These are phyloP conservation scores for Oreortyx pictus DNA, from an alignment of 2,797 vertebrate species.

Conservation along the genomic window DNA sequence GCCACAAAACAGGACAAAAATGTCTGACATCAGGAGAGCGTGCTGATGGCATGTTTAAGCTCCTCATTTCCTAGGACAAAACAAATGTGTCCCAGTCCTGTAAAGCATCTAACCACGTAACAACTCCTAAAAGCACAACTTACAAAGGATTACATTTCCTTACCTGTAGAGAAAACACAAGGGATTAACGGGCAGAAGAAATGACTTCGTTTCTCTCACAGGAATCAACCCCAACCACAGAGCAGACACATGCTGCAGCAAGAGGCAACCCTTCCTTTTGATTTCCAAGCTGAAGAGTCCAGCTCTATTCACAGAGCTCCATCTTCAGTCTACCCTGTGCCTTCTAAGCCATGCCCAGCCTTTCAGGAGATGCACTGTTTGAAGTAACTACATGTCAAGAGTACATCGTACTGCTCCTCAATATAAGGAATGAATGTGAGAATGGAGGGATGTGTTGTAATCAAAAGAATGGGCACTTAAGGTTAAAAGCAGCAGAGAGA, in stretches of 20 bases:
- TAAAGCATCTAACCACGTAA: accelerated
- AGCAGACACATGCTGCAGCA: neutral
- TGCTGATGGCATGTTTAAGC: neutral
- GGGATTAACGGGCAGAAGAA: neutral
- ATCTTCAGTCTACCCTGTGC: accelerated
- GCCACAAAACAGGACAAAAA: neutral
- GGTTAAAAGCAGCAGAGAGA: neutral
- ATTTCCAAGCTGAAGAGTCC: neutral
- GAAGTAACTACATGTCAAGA: neutral
- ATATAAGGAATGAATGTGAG: neutral
- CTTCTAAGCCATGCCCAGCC: neutral
- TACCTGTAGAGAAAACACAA: neutral
- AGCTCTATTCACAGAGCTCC: neutral
- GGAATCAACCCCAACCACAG: neutral
- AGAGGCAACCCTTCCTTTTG: neutral
- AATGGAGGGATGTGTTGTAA: neutral
- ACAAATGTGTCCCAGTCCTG: neutral
- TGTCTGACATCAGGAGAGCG: neutral
- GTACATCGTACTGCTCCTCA: neutral
- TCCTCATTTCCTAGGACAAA: neutral
- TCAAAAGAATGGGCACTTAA: neutral
- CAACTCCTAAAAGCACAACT: neutral
- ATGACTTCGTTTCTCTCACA: neutral
- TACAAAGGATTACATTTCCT: neutral
- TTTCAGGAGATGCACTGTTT: neutral